Percentiles rank a stretch among this genome's conserved stretches.
These are phyloP conservation scores for Daubentonia madagascariensis DNA, from an alignment of 2,113 vertebrate species.

Conservation along the genomic window DNA sequence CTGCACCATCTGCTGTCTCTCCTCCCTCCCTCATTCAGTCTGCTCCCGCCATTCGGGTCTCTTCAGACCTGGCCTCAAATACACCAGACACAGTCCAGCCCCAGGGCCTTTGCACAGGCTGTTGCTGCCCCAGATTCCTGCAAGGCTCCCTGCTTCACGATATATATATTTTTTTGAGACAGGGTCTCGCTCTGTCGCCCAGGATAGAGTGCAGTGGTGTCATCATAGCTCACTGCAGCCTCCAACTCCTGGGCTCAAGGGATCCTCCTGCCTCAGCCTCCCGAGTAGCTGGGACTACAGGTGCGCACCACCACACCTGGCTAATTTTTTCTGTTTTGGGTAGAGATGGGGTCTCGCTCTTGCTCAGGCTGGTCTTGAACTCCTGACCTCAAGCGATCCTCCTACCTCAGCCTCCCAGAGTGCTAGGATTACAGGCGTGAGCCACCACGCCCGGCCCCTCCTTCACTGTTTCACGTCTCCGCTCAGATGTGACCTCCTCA, in stretches of 20 bases:
- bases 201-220: too few species aligned
- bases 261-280: too few species aligned
- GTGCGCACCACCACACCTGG: fast-evolving
- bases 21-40: not conserved
- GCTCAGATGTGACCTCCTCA: not conserved
- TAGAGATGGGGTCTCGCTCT: not conserved
- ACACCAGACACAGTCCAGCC: not conserved
- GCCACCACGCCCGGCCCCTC: not conserved
- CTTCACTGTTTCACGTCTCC: not conserved
- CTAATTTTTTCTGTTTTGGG: not conserved
- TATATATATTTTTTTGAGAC: not conserved
- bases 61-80: not conserved
- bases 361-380: not conserved
- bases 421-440: not conserved
- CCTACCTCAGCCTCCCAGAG: not conserved
- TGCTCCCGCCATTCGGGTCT: not conserved
- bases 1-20: not conserved
- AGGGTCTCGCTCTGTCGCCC: not conserved
- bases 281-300: too few species aligned
- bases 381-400: not conserved
- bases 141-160: not conserved
- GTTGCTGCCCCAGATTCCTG: not conserved
- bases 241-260: too few species aligned
- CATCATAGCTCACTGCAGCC: too few species aligned
- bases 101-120: not conserved